These are phyloP conservation scores for Nomada hirtipes DNA, from an alignment of 2,888 invertebrate species.

Conservation along the genomic window DNA sequence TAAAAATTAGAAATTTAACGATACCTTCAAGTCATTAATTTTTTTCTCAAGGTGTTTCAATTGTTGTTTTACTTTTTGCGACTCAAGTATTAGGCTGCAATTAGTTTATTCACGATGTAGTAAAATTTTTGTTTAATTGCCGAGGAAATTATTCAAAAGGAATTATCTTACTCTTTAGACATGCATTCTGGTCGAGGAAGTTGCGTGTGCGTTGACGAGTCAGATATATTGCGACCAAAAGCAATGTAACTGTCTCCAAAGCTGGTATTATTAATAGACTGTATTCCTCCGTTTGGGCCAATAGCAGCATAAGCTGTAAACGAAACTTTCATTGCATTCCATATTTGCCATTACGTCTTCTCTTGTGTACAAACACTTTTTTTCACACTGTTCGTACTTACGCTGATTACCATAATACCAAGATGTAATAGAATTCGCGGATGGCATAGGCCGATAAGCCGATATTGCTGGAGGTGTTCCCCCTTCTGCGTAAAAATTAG, in stretches of 20 bases:
- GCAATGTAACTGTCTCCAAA: constrained; percentile 85
- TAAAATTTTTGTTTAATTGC: background rate
- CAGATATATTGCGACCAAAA: constrained; percentile 82
- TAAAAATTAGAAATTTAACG: background rate
- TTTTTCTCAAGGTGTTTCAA: constrained; percentile 87
- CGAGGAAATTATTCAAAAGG: background rate
- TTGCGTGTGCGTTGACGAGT: constrained; percentile 78
- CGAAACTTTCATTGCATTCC: background rate
- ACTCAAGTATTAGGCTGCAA: constrained; percentile 85
- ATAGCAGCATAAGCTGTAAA: constrained; percentile 78
- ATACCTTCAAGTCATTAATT: constrained; percentile 86
- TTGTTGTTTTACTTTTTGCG: constrained; percentile 87
- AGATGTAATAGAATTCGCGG: constrained; percentile 84
- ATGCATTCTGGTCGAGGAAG: constrained; percentile 80
- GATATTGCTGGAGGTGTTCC: constrained; percentile 79
- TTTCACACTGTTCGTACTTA: constrained; percentile 68
- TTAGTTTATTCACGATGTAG: constrained; percentile 36
- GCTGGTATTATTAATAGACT: constrained; percentile 77
- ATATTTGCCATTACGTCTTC: background rate
- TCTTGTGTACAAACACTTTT: background rate
- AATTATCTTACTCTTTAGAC: constrained; percentile 82
- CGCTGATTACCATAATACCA: constrained; percentile 84
- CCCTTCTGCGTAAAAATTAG: constrained; percentile 81
- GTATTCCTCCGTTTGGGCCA: constrained; percentile 77
- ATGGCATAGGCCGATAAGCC: constrained; percentile 84